Evolutionary conservation across 2,888 invertebrate species (phyloP).

Genomic region (Heliconius hortense): DNA sequence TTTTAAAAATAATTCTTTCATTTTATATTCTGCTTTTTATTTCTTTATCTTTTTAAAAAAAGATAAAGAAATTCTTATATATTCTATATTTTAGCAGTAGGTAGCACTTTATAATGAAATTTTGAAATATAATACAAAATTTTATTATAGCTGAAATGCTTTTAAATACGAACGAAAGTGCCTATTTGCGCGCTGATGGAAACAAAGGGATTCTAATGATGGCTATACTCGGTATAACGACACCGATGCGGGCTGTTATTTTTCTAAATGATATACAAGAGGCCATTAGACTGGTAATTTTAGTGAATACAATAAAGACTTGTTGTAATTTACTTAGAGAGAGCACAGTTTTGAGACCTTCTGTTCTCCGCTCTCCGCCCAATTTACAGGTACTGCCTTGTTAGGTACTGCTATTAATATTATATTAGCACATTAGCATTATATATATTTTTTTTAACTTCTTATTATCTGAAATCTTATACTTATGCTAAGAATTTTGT

Average conservation of each 20-base stretch:
- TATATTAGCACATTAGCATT: not conserved
- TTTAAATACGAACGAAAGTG: constrained; percentile 30
- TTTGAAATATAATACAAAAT: constrained; percentile 2
- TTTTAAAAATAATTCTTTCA: not conserved
- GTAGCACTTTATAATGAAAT: constrained; percentile 1
- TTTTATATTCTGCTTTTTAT: not conserved
- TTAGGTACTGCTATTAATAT: no score
- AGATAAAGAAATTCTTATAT: no score
- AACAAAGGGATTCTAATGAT: constrained; percentile 35
- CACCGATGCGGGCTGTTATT: constrained; percentile 23
- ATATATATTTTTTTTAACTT: not conserved
- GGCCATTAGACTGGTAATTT: not conserved
- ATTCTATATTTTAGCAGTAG: no score
- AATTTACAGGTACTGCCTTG: no score
- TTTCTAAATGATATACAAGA: constrained; percentile 23
- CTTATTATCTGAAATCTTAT: not conserved
- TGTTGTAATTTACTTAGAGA: not conserved
- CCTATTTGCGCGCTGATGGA: constrained; percentile 25
- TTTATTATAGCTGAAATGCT: constrained; percentile 11
- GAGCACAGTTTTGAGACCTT: not conserved
- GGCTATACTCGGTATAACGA: constrained; percentile 22
- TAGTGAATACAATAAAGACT: not conserved
- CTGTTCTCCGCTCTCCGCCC: not conserved
- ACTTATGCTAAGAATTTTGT: not conserved
- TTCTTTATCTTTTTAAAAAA: no score